These are phyloP conservation scores for Tanaodytes sp. DNA, from an alignment of 2,888 invertebrate genomes.

Conservation along the genomic window DNA sequence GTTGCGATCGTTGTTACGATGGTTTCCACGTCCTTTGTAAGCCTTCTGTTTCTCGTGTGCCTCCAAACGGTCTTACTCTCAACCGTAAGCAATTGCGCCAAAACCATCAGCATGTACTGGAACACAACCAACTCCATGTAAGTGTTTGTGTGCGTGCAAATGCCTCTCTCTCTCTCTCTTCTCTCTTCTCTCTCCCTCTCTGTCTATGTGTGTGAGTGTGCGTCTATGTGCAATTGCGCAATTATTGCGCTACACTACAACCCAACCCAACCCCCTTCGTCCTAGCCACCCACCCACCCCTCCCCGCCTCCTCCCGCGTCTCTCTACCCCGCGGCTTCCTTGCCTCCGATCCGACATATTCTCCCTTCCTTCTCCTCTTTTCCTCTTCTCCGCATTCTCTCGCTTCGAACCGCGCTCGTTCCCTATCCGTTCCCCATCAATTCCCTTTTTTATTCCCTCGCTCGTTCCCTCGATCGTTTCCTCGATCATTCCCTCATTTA, in stretches of 20 bases:
- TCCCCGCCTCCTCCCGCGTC: not conserved
- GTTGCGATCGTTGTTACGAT: constrained; percentile 66
- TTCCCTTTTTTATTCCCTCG: no score
- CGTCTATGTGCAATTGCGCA: constrained; percentile 58
- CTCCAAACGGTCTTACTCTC: constrained; percentile 78
- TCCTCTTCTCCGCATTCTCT: no score
- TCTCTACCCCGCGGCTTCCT: constrained; percentile 10
- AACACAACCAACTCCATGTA: constrained; percentile 91
- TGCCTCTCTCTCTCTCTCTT: not conserved
- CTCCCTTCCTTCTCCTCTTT: no score
- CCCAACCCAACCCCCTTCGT: constrained; percentile 21
- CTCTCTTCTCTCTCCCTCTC: not conserved
- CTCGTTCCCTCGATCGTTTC: no score
- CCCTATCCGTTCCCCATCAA: no score
- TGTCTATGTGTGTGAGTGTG: no score
- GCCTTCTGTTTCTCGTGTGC: constrained; percentile 74
- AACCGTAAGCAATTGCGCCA: constrained; percentile 84
- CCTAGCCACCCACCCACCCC: constrained; percentile 1
- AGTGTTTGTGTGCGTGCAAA: constrained; percentile 65
- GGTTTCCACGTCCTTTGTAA: constrained; percentile 72
- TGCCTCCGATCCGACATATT: constrained; percentile 4
- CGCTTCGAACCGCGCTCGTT: no score
- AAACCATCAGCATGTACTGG: constrained; percentile 91
- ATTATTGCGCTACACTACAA: constrained; percentile 7
- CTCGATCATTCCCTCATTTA: no score